Percentiles rank a stretch among this genome's conserved stretches.
phyloP scores from a whole-genome alignment of 2,888 invertebrate species.

The Onthophagus sagittarius region DNA sequence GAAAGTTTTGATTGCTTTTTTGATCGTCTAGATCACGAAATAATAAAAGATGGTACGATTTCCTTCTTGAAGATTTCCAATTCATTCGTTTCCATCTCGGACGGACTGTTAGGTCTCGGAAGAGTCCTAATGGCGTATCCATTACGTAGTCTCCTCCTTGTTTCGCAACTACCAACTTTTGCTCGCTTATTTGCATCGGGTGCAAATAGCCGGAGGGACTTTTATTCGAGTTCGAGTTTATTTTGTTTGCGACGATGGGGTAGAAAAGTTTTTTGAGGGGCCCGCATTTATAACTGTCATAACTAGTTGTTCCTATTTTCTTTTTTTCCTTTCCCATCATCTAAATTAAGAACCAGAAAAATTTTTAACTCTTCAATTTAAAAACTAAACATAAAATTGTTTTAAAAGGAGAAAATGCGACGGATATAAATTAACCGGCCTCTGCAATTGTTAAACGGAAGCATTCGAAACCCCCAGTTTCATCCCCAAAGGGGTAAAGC shows the following conservation, averaged over 20 bases:
- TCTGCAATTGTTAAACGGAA: background rate
- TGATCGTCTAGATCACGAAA: background rate
- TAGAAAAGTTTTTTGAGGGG: background rate
- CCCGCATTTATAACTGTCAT: background rate
- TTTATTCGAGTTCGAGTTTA: background rate
- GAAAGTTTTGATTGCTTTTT: background rate
- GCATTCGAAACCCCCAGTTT: background rate
- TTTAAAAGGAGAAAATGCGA: no score
- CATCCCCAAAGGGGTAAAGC: background rate
- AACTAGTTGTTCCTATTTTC: background rate
- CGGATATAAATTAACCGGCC: no score
- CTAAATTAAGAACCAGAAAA: background rate
- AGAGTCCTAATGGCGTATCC: background rate
- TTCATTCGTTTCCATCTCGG: background rate
- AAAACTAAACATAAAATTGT: no score
- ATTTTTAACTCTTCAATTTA: no score
- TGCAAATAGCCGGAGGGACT: background rate
- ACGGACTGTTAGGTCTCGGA: background rate
- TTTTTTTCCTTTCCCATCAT: background rate
- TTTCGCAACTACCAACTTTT: background rate
- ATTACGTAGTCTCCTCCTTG: background rate
- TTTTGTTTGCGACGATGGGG: background rate
- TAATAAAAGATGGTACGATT: background rate
- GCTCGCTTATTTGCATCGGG: background rate
- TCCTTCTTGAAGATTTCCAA: background rate